Conservation (phyloP, 2,888 invertebrate species). For the Agriopis leucophaearia region DNA sequence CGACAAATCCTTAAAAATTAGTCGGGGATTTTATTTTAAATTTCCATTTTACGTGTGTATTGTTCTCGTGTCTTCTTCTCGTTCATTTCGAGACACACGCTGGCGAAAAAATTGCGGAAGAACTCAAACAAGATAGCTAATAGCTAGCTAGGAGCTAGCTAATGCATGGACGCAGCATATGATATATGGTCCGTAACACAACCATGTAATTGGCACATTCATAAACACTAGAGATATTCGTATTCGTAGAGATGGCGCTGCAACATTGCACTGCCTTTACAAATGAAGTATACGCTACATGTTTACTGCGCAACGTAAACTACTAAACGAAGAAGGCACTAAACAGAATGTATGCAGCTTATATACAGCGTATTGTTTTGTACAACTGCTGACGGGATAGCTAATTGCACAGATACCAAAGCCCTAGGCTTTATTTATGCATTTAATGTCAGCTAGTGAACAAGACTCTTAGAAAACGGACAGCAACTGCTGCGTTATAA, state of each 20-base stretch:
- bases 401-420: slow-evolving; percentile 6
- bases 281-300: slow-evolving; percentile 13
- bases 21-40: too few relatives aligned
- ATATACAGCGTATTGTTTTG: slow-evolving; percentile 11
- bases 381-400: slow-evolving; percentile 1
- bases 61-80: too few relatives aligned
- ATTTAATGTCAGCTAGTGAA: not conserved
- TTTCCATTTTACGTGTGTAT: too few relatives aligned
- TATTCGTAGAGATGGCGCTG: not conserved
- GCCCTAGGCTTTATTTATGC: slow-evolving; percentile 22
- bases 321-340: not conserved
- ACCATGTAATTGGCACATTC: not conserved
- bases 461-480: not conserved
- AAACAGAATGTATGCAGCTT: not conserved
- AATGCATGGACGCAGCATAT: not conserved
- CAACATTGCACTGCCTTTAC: slow-evolving; percentile 11
- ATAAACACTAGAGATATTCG: not conserved
- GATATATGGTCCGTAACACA: not conserved
- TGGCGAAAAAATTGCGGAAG: too few relatives aligned
- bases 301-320: slow-evolving; percentile 18
- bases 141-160: too few relatives aligned
- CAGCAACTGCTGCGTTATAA: slow-evolving; percentile 47
- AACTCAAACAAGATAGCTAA: too few relatives aligned
- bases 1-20: too few relatives aligned
- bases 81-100: too few relatives aligned